A percentile compares a stretch with the other conserved stretches of the same genome.
Evolutionary conservation across 53 echinoderm and acorn worm genomes (phyloP).

Genomic region (Echinometra lucunter): DNA sequence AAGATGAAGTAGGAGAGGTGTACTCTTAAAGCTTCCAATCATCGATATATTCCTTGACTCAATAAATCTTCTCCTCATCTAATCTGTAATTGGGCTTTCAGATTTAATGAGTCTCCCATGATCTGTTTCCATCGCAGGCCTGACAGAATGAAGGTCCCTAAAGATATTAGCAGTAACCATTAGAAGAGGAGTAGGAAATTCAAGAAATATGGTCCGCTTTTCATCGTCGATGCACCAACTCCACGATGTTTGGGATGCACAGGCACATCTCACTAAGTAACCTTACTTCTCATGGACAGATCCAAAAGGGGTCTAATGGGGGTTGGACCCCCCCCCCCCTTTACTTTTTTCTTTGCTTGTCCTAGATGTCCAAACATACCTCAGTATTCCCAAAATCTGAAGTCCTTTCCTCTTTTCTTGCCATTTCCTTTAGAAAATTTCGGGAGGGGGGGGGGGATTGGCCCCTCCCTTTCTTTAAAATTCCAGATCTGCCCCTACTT

Average conservation of each 20-base stretch:
- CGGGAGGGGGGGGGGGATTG: too few relatives aligned
- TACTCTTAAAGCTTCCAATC: conserved; percentile 23
- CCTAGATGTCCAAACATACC: too few relatives aligned
- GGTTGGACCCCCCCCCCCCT: too few relatives aligned
- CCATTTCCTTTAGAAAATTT: too few relatives aligned
- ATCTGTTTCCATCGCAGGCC: background rate
- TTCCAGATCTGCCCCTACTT: background rate
- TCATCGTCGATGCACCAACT: conserved; percentile 17
- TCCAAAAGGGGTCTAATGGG: too few relatives aligned
- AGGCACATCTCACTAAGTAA: background rate
- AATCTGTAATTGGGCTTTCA: conserved; percentile 55
- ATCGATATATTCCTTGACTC: conserved; percentile 39
- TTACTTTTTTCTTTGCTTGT: too few relatives aligned
- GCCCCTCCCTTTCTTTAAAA: too few relatives aligned
- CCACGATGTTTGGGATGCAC: background rate
- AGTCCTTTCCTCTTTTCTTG: too few relatives aligned
- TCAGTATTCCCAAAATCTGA: too few relatives aligned
- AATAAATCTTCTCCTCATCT: conserved; percentile 55
- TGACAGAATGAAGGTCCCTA: background rate
- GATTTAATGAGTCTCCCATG: conserved; percentile 45
- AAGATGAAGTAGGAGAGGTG: conserved; percentile 36
- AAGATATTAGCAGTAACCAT: conserved; percentile 34
- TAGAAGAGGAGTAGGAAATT: background rate
- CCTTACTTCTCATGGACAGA: conserved; percentile 23
- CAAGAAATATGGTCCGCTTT: too few relatives aligned